phyloP scores from a whole-genome alignment of 2,113 vertebrate genomes.

The Sitta europaea region DNA sequence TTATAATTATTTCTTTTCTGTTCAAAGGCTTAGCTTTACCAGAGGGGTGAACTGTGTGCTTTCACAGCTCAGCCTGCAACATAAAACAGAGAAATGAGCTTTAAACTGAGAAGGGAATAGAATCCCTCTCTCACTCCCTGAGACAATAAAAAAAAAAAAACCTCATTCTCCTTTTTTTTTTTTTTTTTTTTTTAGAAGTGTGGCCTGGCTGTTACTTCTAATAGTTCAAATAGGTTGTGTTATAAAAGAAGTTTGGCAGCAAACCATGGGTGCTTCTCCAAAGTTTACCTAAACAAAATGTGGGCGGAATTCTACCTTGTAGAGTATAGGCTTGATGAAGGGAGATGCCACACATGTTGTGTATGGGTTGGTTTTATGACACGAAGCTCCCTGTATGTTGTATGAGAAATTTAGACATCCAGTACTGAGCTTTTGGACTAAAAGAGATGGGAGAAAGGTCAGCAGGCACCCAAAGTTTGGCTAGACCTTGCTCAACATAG shows the following conservation, averaged over 20 bases:
- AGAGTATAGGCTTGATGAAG: not conserved
- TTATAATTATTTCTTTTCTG: not conserved
- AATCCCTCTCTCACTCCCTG: not conserved
- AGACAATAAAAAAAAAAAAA: not conserved
- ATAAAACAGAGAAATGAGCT: not conserved
- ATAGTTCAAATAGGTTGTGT: not conserved
- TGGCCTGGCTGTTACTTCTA: not conserved
- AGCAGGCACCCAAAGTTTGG: not conserved
- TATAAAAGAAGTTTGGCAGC: not conserved
- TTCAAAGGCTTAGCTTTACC: not conserved
- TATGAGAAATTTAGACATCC: not conserved
- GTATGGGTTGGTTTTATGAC: not conserved
- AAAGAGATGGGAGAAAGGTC: not conserved
- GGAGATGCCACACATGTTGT: not conserved
- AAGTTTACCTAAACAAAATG: not conserved
- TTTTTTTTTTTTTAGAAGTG: not conserved
- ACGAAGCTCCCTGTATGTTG: not conserved
- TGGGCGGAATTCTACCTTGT: not conserved
- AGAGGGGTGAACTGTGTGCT: not conserved
- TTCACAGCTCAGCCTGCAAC: slow-evolving; percentile 5
- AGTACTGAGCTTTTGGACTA: not conserved
- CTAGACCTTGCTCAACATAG: not conserved
- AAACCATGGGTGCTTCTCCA: not conserved
- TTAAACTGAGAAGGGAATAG: slow-evolving; percentile 5
- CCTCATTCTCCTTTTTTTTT: not conserved